phyloP scores from a whole-genome alignment of 2,113 vertebrate genomes.

The Centropus unirufus region DNA sequence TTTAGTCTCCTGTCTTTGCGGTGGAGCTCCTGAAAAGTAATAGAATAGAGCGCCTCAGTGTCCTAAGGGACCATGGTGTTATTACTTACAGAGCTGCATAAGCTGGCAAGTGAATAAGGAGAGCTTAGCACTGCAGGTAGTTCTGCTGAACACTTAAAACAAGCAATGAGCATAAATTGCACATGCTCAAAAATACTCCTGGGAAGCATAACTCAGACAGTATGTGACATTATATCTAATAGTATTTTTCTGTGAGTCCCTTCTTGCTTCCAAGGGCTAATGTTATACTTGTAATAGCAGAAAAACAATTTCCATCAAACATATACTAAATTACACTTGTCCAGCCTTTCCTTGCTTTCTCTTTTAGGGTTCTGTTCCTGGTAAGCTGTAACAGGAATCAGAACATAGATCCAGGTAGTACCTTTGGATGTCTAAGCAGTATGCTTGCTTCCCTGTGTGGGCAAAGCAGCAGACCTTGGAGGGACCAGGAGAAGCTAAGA shows the following conservation, averaged over 20 bases:
- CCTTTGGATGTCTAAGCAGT: background rate
- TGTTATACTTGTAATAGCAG: background rate
- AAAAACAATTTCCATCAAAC: background rate
- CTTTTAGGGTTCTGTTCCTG: background rate
- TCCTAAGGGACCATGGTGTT: background rate
- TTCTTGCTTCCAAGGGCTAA: background rate
- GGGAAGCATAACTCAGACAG: conserved; percentile 12
- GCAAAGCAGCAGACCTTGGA: background rate
- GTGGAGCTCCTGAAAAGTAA: background rate
- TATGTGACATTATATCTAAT: background rate
- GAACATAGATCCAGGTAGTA: background rate
- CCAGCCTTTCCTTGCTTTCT: background rate
- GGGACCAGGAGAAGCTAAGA: background rate
- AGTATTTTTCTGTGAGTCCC: background rate
- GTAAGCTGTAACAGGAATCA: background rate
- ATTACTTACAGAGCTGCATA: background rate
- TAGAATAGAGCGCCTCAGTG: background rate
- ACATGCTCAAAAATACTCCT: background rate
- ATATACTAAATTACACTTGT: background rate
- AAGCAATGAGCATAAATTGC: background rate
- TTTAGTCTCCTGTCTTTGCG: background rate
- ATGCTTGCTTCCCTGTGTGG: background rate
- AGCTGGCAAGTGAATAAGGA: background rate
- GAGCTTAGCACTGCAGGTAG: background rate
- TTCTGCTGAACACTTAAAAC: background rate